Evolutionary conservation across 2,888 invertebrate genomes (phyloP).

Genomic region (Catocala fraxini): DNA sequence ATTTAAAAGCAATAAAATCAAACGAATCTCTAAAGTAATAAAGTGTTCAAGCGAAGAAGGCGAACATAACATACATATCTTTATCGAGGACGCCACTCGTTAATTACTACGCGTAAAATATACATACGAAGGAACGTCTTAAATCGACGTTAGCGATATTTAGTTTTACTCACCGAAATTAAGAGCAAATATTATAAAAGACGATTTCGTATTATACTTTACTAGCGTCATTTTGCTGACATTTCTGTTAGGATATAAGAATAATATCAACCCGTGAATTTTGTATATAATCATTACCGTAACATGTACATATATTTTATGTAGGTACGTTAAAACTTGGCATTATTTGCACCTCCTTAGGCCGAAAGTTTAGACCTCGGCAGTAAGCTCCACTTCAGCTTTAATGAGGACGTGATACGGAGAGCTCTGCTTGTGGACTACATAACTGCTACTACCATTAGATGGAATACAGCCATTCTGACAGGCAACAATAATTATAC

Average conservation of each 20-base stretch:
- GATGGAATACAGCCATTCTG: no score
- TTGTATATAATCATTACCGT: no score
- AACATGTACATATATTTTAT: no score
- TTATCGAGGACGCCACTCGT: conserved; percentile 39
- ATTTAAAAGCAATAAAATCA: conserved; percentile 49
- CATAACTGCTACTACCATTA: no score
- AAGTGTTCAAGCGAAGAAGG: conserved; percentile 41
- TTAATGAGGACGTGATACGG: no score
- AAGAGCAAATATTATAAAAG: neutral
- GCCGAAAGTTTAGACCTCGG: no score
- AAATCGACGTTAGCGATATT: conserved; percentile 30
- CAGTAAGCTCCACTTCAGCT: no score
- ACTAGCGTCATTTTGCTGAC: neutral
- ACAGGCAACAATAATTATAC: no score
- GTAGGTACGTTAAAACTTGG: no score
- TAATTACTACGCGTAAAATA: conserved; percentile 45
- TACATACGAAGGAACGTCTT: conserved; percentile 20
- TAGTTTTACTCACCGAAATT: conserved; percentile 18
- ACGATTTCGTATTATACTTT: neutral
- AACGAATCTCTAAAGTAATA: conserved; percentile 42
- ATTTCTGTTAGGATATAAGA: neutral
- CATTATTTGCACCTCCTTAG: no score
- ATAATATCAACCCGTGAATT: no score
- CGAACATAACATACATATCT: conserved; percentile 49
- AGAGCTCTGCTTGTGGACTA: no score